A percentile compares a stretch with the other conserved stretches of the same genome.
phyloP scores from a whole-genome alignment of 2,113 vertebrate genomes.

The Lagopus leucura region DNA sequence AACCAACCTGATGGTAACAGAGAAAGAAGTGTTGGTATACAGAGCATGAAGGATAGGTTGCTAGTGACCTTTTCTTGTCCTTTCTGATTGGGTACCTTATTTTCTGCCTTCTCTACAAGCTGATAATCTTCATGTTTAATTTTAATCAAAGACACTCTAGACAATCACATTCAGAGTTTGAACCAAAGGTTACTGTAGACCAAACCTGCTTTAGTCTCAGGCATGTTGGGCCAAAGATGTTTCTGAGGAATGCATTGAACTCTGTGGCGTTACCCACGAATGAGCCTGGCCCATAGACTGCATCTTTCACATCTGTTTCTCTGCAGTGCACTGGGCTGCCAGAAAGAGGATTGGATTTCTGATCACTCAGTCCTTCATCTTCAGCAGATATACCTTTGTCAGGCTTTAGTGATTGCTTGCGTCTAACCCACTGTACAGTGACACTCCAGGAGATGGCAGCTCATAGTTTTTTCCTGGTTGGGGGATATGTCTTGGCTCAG shows the following conservation, averaged over 20 bases:
- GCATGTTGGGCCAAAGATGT: not conserved
- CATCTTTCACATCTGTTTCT: conserved; percentile 3
- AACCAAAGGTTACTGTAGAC: not conserved
- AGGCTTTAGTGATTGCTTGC: not conserved
- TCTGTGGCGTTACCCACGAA: not conserved
- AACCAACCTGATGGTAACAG: not conserved
- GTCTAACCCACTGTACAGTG: not conserved
- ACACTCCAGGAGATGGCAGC: not conserved
- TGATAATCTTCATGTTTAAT: not conserved
- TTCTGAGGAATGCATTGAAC: conserved; percentile 11
- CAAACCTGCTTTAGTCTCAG: not conserved
- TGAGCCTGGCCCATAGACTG: not conserved
- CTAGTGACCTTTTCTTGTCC: not conserved
- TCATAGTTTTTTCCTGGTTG: not conserved
- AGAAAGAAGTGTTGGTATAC: not conserved
- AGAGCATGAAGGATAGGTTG: not conserved
- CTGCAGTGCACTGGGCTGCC: not conserved
- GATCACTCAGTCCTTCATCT: not conserved
- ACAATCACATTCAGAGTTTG: not conserved
- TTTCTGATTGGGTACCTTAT: not conserved
- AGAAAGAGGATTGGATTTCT: conserved; percentile 14
- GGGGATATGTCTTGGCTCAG: not conserved
- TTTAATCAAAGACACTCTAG: not conserved
- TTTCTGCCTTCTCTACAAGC: not conserved
- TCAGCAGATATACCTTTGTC: not conserved